These are phyloP conservation scores for Polylopha cassiicola DNA, from an alignment of 2,888 invertebrate species.

Conservation along the genomic window DNA sequence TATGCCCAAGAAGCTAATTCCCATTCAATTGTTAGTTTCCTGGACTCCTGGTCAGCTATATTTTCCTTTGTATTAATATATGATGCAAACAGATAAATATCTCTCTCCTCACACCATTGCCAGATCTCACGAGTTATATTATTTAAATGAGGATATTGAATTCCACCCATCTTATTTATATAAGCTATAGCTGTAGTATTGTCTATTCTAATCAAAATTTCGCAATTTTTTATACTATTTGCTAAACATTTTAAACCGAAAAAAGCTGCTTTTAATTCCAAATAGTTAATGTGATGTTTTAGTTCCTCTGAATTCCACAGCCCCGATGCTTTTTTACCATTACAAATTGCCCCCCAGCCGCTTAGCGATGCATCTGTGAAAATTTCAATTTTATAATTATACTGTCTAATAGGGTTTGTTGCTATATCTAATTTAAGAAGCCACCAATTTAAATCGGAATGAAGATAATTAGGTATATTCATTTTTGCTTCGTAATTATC, in stretches of 20 bases:
- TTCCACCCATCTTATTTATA: neutral
- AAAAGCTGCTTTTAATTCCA: neutral
- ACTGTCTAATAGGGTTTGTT: neutral
- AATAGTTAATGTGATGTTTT: neutral
- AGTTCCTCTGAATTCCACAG: neutral
- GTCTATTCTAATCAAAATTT: neutral
- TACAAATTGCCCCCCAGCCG: neutral
- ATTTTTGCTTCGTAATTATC: constrained; percentile 7
- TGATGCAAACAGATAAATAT: neutral
- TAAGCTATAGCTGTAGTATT: neutral
- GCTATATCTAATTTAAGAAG: neutral
- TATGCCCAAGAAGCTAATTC: no score
- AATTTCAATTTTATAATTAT: neutral
- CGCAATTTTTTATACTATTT: neutral
- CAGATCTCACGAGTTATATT: neutral
- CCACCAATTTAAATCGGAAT: neutral
- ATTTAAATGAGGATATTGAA: neutral
- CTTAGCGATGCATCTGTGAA: neutral
- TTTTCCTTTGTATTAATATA: neutral
- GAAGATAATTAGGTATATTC: neutral
- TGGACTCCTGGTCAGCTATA: neutral
- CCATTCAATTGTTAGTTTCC: no score
- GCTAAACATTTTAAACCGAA: neutral
- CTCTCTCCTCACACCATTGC: neutral
- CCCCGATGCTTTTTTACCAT: neutral